Base-by-base conservation (phyloP, 2,888 invertebrate genomes). In the Mythimna vitellina region DNA sequence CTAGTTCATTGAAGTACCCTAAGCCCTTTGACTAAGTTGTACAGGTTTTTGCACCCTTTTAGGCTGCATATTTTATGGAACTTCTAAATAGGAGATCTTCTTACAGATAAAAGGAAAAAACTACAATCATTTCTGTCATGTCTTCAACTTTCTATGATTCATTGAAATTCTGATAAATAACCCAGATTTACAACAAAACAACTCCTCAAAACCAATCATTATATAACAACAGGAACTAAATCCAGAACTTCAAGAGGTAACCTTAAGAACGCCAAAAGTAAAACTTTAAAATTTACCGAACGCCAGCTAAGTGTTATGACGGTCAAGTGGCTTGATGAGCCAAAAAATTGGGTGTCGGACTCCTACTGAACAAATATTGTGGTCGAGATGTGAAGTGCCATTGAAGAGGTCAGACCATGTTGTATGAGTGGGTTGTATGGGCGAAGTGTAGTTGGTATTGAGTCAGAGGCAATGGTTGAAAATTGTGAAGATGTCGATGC, bases 231-330 rank as follows among this genome's bases (percentile, higher is more conserved):
- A 72, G 62, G 62, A 81, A 71, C 20, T 65, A 49, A 65, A 78
- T 70, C 57, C 62, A 76, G 60, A 67, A 29, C 12, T 38, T 42
- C 38, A 70, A 72, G 74, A 56, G 63, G 25, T 64, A 74, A 69
- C 73, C 69, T 76, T 83, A 72, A 76, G 53, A 64, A 38, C 42
- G 42, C 57, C 42, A 56, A 70, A 83, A 74, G 64, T 75, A 79
- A 84, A 77, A 63, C 75, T 60, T 70, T 32, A 51, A 58, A 81
- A 84, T 84, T 85, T 82, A 85, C 81, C 86, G 80, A 86, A 89
- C 82, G 81, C 80, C 84, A 88, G 79, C 90, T 82, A 79, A 92
- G 91, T 91, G 90, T 89, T 90, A 85, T 89, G 85, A 87, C 77
- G 83, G 83, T 87, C 82, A 80, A 89, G 88, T 82, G 83, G 75